Conservation (phyloP, 2,888 invertebrate species). For the Mayetiola destructor region DNA sequence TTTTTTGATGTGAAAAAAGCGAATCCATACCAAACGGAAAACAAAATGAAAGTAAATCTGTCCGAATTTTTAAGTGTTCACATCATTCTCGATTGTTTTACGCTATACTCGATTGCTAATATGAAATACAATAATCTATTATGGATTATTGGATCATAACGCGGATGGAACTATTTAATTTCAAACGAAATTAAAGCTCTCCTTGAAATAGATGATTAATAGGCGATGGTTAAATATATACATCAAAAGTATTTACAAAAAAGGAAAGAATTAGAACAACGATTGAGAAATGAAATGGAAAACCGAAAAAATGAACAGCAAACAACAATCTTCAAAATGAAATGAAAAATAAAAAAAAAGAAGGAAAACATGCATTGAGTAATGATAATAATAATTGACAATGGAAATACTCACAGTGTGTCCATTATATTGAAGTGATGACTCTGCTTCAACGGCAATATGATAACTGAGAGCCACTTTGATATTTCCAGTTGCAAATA, state of each 20-base stretch:
- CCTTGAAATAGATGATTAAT: too few species aligned
- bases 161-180: too few species aligned
- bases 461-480: background rate
- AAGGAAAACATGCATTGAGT: background rate
- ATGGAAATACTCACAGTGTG: background rate
- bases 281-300: background rate
- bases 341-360: background rate
- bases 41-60: too few species aligned
- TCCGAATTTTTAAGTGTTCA: background rate
- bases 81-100: background rate
- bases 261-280: background rate
- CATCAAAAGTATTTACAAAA: too few species aligned
- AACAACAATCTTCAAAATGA: too few species aligned
- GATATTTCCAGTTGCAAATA: background rate
- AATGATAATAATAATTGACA: background rate
- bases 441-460: background rate
- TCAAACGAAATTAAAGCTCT: too few species aligned
- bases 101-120: conserved; percentile 2
- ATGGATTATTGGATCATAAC: too few species aligned
- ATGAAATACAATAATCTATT: conserved; percentile 1
- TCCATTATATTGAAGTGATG: conserved; percentile 8
- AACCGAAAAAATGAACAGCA: background rate
- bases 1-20: too few species aligned
- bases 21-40: too few species aligned
- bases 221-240: too few species aligned